Evolutionary conservation across 2,797 vertebrate genomes (phyloP).

Genomic region (Clarias pachynema): DNA sequence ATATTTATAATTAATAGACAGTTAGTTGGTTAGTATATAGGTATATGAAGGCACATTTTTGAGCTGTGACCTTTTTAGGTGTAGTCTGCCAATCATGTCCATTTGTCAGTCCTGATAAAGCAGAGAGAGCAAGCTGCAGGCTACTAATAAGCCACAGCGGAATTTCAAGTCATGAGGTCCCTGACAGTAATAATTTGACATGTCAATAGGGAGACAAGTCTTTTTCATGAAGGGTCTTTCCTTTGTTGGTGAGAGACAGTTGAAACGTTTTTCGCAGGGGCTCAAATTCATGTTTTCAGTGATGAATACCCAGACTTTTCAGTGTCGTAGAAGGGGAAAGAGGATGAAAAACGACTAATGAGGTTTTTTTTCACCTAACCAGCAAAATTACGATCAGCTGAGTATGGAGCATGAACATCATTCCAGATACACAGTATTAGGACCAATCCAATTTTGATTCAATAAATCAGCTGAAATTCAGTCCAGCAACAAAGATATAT

Average conservation of each 20-base stretch:
- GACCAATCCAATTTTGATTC: constrained; percentile 25
- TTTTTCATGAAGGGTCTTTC: constrained; percentile 28
- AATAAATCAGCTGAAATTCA: constrained; percentile 8
- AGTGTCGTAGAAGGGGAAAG: neutral
- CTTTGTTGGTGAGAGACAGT: constrained; percentile 20
- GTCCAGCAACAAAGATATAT: constrained; percentile 14
- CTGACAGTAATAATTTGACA: constrained; percentile 40
- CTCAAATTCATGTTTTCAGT: neutral
- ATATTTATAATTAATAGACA: constrained; percentile 25
- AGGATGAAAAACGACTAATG: constrained; percentile 16
- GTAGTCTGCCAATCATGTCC: constrained; percentile 47
- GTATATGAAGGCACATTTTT: constrained; percentile 27
- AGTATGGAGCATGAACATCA: neutral
- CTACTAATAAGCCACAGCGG: constrained; percentile 42
- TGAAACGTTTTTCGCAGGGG: constrained; percentile 4
- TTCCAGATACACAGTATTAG: constrained; percentile 1
- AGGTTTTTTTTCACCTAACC: neutral
- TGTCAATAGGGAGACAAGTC: constrained; percentile 40
- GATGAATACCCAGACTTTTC: neutral
- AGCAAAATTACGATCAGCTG: neutral
- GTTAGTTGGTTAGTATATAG: constrained; percentile 35
- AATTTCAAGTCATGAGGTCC: constrained; percentile 42
- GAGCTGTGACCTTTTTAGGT: constrained; percentile 24
- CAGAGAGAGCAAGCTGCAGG: constrained; percentile 26
- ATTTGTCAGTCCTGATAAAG: constrained; percentile 38